Conservation (phyloP, 2,888 invertebrate species). For the Antitype chi region DNA sequence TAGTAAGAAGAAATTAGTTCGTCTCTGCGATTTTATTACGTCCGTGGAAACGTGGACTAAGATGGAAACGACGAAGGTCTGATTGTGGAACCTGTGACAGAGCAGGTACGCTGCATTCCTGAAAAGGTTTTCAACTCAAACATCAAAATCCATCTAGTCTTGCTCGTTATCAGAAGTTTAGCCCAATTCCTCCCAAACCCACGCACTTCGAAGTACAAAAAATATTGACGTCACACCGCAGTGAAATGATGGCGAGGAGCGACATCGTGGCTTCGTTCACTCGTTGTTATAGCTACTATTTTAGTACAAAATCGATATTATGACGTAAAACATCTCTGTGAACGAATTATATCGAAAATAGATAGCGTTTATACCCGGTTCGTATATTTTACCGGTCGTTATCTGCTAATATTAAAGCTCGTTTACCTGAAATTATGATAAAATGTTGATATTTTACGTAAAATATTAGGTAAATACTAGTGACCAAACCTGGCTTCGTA, state of each 20-base stretch:
- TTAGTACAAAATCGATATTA: slow-evolving; percentile 58
- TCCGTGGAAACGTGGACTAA: too few relatives aligned
- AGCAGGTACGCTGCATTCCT: background rate
- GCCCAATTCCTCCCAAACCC: background rate
- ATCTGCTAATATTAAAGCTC: slow-evolving; percentile 15
- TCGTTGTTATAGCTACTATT: slow-evolving; percentile 51
- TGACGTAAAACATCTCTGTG: slow-evolving; percentile 52
- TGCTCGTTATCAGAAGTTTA: background rate
- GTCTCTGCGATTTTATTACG: too few relatives aligned
- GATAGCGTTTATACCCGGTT: slow-evolving; percentile 11
- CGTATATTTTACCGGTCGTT: background rate
- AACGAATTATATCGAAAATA: slow-evolving; percentile 33
- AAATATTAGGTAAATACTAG: background rate
- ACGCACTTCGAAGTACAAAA: slow-evolving; percentile 7
- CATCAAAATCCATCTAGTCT: background rate
- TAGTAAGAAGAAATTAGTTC: too few relatives aligned
- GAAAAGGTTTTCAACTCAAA: background rate
- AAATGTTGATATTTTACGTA: slow-evolving; percentile 7
- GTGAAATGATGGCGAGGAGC: slow-evolving; percentile 20
- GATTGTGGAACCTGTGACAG: background rate
- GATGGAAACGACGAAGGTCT: too few relatives aligned
- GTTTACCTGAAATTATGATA: slow-evolving; percentile 20
- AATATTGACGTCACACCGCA: slow-evolving; percentile 47
- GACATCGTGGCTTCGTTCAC: slow-evolving; percentile 34
- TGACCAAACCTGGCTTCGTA: too few relatives aligned